phyloP scores from a whole-genome alignment of 2,797 vertebrate genomes.

The Chrysolophus pictus region DNA sequence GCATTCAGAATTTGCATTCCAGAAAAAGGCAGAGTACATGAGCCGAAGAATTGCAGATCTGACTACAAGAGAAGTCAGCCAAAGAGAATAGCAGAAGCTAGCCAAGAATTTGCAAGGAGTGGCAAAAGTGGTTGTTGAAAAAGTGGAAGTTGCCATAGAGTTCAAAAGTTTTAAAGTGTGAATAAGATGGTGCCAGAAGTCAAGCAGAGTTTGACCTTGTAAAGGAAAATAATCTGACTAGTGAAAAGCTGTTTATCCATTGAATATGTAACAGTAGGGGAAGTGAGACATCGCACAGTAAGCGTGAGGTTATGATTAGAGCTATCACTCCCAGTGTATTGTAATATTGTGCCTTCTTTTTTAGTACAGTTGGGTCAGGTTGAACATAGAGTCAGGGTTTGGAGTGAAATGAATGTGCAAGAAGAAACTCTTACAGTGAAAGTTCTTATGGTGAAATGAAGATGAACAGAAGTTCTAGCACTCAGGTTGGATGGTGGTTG shows the following conservation, averaged over 20 bases:
- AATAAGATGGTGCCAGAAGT: slow-evolving; percentile 17
- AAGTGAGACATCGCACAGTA: background rate
- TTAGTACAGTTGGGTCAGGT: background rate
- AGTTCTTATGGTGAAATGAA: background rate
- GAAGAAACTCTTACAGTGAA: background rate
- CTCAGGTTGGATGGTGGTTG: background rate
- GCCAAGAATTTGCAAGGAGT: slow-evolving; percentile 8
- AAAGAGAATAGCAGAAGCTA: background rate
- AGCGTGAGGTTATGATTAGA: background rate
- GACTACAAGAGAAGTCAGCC: background rate
- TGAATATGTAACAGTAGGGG: background rate
- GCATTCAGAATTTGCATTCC: slow-evolving; percentile 4
- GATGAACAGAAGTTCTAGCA: background rate
- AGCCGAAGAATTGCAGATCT: background rate
- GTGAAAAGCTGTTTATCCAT: slow-evolving; percentile 1
- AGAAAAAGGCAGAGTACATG: background rate
- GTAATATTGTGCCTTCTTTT: background rate
- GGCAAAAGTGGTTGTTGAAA: background rate
- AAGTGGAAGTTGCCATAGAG: background rate
- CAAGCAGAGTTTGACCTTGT: slow-evolving; percentile 44
- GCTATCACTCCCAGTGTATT: background rate
- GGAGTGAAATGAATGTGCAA: background rate
- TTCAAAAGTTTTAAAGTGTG: slow-evolving; percentile 11
- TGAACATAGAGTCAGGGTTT: background rate
- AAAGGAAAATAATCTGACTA: slow-evolving; percentile 6